These are phyloP conservation scores for Drosophila nasuta DNA, from an alignment of 1,140 invertebrate genomes.

Conservation along the genomic window DNA sequence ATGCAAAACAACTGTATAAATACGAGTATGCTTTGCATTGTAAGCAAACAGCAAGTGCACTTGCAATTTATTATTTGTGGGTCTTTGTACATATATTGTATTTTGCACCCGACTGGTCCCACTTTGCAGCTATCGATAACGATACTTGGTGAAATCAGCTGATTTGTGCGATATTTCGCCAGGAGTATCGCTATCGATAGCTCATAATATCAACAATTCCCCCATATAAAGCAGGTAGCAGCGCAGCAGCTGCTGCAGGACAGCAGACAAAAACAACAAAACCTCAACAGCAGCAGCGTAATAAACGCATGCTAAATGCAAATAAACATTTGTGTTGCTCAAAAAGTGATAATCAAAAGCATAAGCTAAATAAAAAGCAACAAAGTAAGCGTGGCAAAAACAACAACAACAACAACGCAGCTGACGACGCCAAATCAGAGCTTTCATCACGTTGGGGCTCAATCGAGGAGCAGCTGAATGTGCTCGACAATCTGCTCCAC, in stretches of 20 bases:
- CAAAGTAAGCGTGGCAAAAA: constrained; percentile 34
- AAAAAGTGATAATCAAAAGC: constrained; percentile 62
- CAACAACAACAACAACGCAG: constrained; percentile 17
- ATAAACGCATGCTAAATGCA: constrained; percentile 54
- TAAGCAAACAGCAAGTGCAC: constrained; percentile 15
- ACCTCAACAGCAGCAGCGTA: constrained; percentile 44
- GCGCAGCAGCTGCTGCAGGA: constrained; percentile 54
- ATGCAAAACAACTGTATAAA: constrained; percentile 14
- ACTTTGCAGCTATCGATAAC: constrained; percentile 39
- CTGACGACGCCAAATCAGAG: constrained; percentile 57
- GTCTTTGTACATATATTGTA: constrained; percentile 1
- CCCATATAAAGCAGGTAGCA: constrained; percentile 53
- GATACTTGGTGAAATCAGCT: constrained; percentile 43
- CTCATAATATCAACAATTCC: constrained; percentile 48
- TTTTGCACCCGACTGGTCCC: constrained; percentile 41
- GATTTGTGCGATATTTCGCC: constrained; percentile 18
- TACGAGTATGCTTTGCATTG: constrained; percentile 23
- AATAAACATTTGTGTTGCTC: constrained; percentile 60
- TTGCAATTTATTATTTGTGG: not conserved
- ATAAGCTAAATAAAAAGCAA: constrained; percentile 44
- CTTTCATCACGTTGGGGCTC: constrained; percentile 79
- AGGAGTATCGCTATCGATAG: constrained; percentile 41
- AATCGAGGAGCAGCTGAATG: constrained; percentile 77
- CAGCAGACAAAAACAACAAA: constrained; percentile 51
- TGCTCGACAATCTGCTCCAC: constrained; percentile 73